phyloP scores from a whole-genome alignment of 2,113 vertebrate genomes.

The Oenanthe oenanthe region DNA sequence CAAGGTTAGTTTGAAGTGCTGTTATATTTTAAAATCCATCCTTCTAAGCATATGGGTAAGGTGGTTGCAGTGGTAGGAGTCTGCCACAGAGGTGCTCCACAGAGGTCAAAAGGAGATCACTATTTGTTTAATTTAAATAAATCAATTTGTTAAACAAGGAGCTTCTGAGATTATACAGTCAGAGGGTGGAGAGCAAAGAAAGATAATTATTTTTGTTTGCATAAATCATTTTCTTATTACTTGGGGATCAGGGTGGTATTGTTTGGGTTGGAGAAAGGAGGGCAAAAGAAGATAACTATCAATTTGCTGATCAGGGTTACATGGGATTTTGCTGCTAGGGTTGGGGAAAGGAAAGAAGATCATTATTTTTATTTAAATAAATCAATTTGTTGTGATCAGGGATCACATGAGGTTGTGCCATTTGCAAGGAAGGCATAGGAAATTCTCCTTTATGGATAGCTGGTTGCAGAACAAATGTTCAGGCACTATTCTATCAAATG shows the following conservation, averaged over 20 bases:
- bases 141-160: conserved; percentile 71
- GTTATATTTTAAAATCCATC: neutral
- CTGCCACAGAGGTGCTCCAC: neutral
- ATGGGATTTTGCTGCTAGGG: conserved; percentile 41
- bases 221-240: conserved; percentile 78
- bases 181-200: conserved; percentile 59
- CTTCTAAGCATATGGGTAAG: neutral
- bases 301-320: conserved; percentile 57
- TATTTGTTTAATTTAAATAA: conserved; percentile 66
- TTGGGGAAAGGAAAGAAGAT: conserved; percentile 43
- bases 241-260: conserved; percentile 61
- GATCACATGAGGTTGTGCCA: conserved; percentile 16
- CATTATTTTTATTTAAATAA: conserved; percentile 72
- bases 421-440: conserved; percentile 15
- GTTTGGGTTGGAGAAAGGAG: conserved; percentile 42
- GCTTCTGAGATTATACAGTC: conserved; percentile 50
- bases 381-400: conserved; percentile 70
- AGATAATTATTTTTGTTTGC: conserved; percentile 68
- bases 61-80: neutral
- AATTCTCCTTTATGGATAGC: conserved; percentile 20
- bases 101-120: conserved; percentile 57
- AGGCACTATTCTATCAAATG: neutral
- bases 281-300: conserved; percentile 57
- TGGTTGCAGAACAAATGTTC: neutral
- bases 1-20: neutral